phyloP scores from a whole-genome alignment of 2,113 vertebrate species.

The Talpa occidentalis region DNA sequence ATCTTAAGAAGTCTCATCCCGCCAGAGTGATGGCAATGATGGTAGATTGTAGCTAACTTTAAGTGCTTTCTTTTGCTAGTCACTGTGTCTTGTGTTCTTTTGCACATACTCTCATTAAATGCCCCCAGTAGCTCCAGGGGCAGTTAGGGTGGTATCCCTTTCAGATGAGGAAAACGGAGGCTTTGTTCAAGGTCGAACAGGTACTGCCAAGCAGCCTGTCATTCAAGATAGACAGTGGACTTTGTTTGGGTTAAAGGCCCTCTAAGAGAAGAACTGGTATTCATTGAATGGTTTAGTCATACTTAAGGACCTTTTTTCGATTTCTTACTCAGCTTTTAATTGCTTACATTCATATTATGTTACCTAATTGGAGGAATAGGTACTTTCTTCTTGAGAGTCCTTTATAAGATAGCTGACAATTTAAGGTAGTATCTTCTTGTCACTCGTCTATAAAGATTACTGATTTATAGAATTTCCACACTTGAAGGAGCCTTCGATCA shows the following conservation, averaged over 20 bases:
- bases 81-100: not conserved
- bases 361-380: constrained; percentile 36
- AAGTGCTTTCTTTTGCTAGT: not conserved
- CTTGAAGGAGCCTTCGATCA: not conserved
- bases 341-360: not conserved
- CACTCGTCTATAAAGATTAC: constrained; percentile 25
- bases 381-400: not conserved
- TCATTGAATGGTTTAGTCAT: not conserved
- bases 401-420: not conserved
- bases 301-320: constrained; percentile 1
- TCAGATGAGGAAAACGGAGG: constrained; percentile 5
- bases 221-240: not conserved
- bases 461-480: constrained; percentile 46
- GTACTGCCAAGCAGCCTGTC: not conserved
- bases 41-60: not conserved
- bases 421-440: not conserved
- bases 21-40: not conserved
- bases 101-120: constrained; percentile 17
- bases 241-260: not conserved
- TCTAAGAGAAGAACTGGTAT: not conserved
- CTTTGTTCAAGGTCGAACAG: constrained; percentile 18
- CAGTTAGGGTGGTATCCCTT: constrained; percentile 13
- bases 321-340: constrained; percentile 22
- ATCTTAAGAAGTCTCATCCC: constrained; percentile 13
- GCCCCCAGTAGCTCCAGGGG: not conserved